Base-by-base conservation (phyloP, 2,113 vertebrate genomes). In the Dasypus novemcinctus region DNA sequence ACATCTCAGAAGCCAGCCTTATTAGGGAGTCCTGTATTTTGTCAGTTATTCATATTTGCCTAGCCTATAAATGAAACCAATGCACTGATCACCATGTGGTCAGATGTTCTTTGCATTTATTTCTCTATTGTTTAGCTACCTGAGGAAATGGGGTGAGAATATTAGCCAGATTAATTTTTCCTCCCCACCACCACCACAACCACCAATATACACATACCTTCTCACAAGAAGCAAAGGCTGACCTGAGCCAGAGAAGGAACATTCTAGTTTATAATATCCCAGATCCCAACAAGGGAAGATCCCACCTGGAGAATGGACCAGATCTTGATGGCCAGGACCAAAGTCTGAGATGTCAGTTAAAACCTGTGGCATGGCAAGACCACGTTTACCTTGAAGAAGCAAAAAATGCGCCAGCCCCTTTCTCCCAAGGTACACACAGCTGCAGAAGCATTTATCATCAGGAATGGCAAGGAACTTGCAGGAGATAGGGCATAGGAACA, bases 381-480 rank as follows among this genome's bases (percentile, higher is more conserved):
- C 41, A 23, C 36, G 10, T 64, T 57, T 74, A 79, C 31, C n/a
- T 76, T 74, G 20, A 93, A 91, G 31, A 85, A 91, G 23, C 64
- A 93, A n/a, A 41, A 96, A 59, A 59, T 11, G 3, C 49, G 57
- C 27, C 23, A 68, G 17, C 43, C n/a, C 38, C 36, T 61, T 49
- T 63, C 10, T 38, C 57, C 29, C 4, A 46, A 79, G 25, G 59
- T 21, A 72, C 15, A 68, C 14, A 49, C 25, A 59, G 5, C 5
- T 84, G 20, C 17, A 36, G 12, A 33, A 71, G 11, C 5, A 84
- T 93, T 85, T 38, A 33, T 64, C 46, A 9, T 17, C 31, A 43
- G 25, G 10, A 66, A 68, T 88, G 17, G 17, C 27, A 2, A 61
- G 43, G 18, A 57, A 20, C 23, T 41, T 71, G 38, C 41, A 92